Base-by-base conservation (phyloP, 1,140 invertebrate genomes). In the Drosophila baimaii region DNA sequence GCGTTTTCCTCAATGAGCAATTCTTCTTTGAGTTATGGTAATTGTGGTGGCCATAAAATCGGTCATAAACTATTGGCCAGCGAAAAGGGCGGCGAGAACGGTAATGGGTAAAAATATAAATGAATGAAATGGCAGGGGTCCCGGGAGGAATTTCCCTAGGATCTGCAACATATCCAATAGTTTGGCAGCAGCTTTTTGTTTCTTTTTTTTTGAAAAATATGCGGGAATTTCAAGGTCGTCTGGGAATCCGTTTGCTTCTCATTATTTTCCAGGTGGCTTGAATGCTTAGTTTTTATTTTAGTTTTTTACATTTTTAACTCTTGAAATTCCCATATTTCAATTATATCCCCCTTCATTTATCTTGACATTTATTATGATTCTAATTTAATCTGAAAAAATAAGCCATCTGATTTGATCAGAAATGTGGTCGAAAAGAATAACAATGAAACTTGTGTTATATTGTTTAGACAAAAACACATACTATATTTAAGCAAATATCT, bases 11-110 rank as follows among this genome's bases (percentile, higher is more conserved):
- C 62, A 86, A 83, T 89, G 75, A 74, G 61, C 76, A 79, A 69
- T 86, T 79, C 35, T 59, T 66, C 49, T 69, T 59, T 83, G 65
- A 84, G 66, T 69, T 83, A 84, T 86, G 84, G 72, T 73, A 79
- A 88, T 86, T 79, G 76, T 62, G 56, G 71, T 58, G 57, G 56
- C 63, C 79, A 86, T 77, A 85, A 84, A 74, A 81, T 77, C 21
- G 41, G 71, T 39, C 33, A 88, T 82, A 77, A 84, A 77, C 72
- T 49, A 51, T 71, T 41, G 58, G 33, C 15, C 31, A n/a, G 5
- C 12, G 6, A 13, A 63, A 65, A 31, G 37, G 51, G 31, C 19
- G 31, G 13, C 13, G 0, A 27, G n/a, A 43, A 19, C n/a, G 10
- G n/a, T n/a, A n/a, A n/a, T n/a, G n/a, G 5, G 25, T 39, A n/a